Conservation (phyloP, 2,113 vertebrate genomes). For the Lophura nycthemera region DNA sequence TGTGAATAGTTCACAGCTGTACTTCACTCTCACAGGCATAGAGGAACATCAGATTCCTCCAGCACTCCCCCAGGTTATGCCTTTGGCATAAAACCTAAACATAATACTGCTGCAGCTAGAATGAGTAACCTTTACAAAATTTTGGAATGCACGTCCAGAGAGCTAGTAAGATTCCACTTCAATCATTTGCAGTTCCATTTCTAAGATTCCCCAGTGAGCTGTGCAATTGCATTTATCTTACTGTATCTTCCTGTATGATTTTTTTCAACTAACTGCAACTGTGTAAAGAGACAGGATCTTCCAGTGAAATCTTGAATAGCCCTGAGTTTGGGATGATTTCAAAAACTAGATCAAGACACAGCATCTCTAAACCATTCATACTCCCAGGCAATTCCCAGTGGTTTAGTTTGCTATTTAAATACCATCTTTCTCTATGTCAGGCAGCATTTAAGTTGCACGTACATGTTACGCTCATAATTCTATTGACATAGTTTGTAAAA, state of each 20-base stretch:
- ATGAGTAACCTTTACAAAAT: neutral
- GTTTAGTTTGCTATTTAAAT: neutral
- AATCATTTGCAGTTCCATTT: neutral
- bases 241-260: fast-evolving
- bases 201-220: neutral
- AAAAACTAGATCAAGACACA: neutral
- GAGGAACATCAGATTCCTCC: neutral
- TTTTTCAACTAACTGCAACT: neutral
- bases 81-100: neutral
- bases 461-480: neutral
- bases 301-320: neutral
- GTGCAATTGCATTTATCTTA: neutral
- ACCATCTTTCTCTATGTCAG: neutral
- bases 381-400: neutral
- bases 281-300: neutral
- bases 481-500: neutral
- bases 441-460: neutral
- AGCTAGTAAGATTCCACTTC: neutral
- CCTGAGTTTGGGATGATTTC: neutral
- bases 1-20: neutral
- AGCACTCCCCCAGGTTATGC: neutral
- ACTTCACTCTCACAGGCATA: neutral
- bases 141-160: neutral
- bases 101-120: neutral
- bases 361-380: neutral